phyloP scores from a whole-genome alignment of 2,797 vertebrate species.

The Columba guinea region DNA sequence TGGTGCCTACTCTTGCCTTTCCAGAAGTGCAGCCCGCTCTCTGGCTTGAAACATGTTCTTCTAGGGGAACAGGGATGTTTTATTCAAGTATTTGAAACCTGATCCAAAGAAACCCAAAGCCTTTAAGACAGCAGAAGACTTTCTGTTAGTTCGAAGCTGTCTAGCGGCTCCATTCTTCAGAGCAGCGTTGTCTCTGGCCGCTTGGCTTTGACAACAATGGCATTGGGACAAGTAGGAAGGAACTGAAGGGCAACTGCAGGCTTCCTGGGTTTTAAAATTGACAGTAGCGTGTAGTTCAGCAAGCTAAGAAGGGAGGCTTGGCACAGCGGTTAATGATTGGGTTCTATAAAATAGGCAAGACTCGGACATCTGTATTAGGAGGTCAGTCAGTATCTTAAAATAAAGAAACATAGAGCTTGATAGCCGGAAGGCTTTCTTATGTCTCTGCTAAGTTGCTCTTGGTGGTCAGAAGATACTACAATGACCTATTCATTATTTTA shows the following conservation, averaged over 20 bases:
- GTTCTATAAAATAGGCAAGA: not conserved
- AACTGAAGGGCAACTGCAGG: not conserved
- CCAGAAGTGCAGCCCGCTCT: not conserved
- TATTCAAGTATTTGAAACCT: not conserved
- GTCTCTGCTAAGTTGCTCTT: not conserved
- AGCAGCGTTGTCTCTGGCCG: not conserved
- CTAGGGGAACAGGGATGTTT: not conserved
- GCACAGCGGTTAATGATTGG: not conserved
- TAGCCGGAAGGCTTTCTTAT: not conserved
- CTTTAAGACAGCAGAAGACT: not conserved
- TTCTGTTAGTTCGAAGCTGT: not conserved
- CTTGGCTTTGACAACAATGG: not conserved
- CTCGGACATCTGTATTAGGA: not conserved
- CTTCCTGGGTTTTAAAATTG: not conserved
- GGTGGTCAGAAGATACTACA: not conserved
- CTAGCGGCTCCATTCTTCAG: not conserved
- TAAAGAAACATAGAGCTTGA: not conserved
- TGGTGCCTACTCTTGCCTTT: not conserved
- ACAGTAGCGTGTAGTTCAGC: not conserved
- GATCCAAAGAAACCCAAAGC: not conserved
- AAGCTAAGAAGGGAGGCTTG: not conserved
- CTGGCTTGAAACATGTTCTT: not conserved
- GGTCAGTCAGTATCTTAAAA: not conserved
- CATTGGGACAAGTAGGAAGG: not conserved
- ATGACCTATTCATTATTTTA: not conserved